Percentiles rank a stretch among this genome's conserved stretches.
Conservation (phyloP, 2,888 invertebrate genomes). For the Agriotes lineatus region DNA sequence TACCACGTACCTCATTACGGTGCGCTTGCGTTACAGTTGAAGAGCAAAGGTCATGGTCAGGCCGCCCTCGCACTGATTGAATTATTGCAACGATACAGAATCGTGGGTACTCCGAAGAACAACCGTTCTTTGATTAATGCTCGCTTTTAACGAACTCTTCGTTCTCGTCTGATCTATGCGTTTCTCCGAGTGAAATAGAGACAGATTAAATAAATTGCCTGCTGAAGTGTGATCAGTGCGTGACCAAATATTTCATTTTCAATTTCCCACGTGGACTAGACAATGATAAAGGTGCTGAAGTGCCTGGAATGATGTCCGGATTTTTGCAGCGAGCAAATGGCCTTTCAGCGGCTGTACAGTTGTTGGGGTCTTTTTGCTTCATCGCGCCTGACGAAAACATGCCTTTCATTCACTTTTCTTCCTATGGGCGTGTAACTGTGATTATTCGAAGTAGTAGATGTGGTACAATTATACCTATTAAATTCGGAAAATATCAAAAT, state of each 20-base stretch:
- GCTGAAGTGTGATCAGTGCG: background rate
- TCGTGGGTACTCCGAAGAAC: constrained; percentile 20
- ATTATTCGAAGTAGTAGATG: too few relatives aligned
- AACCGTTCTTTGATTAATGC: constrained; percentile 22
- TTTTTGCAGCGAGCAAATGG: too few relatives aligned
- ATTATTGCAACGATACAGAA: constrained; percentile 20
- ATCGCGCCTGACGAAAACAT: too few relatives aligned
- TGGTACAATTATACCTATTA: too few relatives aligned
- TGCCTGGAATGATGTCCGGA: background rate
- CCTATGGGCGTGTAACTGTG: too few relatives aligned
- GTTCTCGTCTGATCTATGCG: constrained; percentile 17
- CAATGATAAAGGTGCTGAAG: background rate
- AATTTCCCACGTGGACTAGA: background rate
- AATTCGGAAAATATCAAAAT: too few relatives aligned
- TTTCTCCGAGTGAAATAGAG: constrained; percentile 13
- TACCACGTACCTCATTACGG: constrained; percentile 18
- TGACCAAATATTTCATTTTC: background rate
- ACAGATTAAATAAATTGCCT: background rate
- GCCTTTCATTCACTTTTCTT: too few relatives aligned
- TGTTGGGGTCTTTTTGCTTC: too few relatives aligned
- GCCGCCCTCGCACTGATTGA: constrained; percentile 18
- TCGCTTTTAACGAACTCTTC: constrained; percentile 19
- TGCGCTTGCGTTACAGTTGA: constrained; percentile 15
- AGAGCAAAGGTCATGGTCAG: constrained; percentile 19
- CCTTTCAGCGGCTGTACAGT: too few relatives aligned